Base-by-base conservation (phyloP, 2,888 invertebrate genomes). In the Argyresthia albistria region DNA sequence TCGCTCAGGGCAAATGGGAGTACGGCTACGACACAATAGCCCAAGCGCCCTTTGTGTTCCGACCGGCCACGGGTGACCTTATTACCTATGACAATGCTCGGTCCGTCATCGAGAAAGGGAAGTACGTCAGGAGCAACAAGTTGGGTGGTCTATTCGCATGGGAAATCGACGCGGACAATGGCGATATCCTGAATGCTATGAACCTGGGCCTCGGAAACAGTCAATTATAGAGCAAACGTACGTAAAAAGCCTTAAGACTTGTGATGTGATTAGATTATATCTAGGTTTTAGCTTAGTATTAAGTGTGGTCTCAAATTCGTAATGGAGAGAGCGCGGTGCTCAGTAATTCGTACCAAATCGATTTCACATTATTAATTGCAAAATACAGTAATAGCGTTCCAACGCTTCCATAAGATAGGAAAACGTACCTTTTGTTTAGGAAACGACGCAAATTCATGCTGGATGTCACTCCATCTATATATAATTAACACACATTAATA, bases 161-260 rank as follows among this genome's bases (percentile, higher is more conserved):
- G 87, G 87, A 87, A 65, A 76, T 87, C 1, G 87, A 87, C 48
- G 87, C 87, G 0, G 87, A 87, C 56, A 87, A 86, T 59, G 87
- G 87, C 25, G 87, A 87, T 39, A 72, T 87, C 51, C 57, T 84
- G 50, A 87, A 87, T 57, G 83, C 83, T 6, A 87, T 87, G 87
- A 87, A 87, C 56, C 74, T 80, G 69, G 87, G 83, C 11, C 67
- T 87, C 4, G 87, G 87, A 0, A 87, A 87, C 56, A 76, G 65
- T 65, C 61, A 70, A 61, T 55, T 54, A 54, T 59, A 49, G 53
- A 45, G 9, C 15, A 14, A 45, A 45, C 25, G 25, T 4, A 25
- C 25, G 25, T 25, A 25, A 2, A 25, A 25, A 25, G 25, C 2
- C 25, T 25, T 25, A 25, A 25, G 25, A 25, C 25, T 25, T 25